Conservation (phyloP, 2,888 invertebrate species). For the Philhelius pedissequus region DNA sequence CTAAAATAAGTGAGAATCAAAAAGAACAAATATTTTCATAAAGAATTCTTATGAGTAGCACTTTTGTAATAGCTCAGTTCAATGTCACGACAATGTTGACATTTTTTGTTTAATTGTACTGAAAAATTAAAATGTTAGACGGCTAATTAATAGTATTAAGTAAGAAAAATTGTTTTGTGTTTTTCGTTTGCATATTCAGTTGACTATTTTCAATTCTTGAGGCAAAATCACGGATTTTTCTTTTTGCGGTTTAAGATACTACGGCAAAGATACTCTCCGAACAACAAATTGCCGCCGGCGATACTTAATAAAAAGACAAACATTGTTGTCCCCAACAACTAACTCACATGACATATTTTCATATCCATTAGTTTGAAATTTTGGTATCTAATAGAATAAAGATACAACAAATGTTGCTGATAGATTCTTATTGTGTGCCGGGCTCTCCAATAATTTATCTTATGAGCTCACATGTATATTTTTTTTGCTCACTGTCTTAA, state of each 20-base stretch:
- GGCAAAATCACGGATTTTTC: background rate
- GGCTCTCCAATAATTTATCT: background rate
- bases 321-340: background rate
- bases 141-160: no score
- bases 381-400: slow-evolving; percentile 39
- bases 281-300: no score
- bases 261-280: no score
- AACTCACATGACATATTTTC: slow-evolving; percentile 52
- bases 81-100: no score
- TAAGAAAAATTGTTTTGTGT: background rate
- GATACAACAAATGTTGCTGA: background rate
- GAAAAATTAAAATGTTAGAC: no score
- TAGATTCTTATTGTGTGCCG: slow-evolving; percentile 35
- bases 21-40: no score
- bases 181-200: background rate
- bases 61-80: no score
- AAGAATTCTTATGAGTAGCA: no score
- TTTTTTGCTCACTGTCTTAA: slow-evolving; percentile 13
- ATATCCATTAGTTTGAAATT: slow-evolving; percentile 31
- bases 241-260: background rate
- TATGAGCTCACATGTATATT: background rate
- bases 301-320: background rate
- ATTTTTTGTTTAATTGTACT: no score
- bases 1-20: no score
- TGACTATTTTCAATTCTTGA: background rate